phyloP scores from a whole-genome alignment of 2,888 invertebrate genomes.

The Fragum sueziense region DNA sequence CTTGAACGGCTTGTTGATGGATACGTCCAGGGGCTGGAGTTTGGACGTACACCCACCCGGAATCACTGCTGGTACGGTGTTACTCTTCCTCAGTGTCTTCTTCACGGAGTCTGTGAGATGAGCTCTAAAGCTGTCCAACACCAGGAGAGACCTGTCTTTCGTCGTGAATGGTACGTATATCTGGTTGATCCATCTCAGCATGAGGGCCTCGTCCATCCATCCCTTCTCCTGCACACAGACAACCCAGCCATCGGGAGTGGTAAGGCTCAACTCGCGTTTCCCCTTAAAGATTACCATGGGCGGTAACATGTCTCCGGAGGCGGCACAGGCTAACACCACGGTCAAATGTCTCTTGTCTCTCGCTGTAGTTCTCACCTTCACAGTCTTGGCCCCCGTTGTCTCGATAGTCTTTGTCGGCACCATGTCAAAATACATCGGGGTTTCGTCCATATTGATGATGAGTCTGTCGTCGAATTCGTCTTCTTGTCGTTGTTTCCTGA shows the following conservation, averaged over 20 bases:
- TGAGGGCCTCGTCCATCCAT: slow-evolving; percentile 35
- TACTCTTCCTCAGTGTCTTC: slow-evolving; percentile 16
- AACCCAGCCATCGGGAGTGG: slow-evolving; percentile 24
- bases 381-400: slow-evolving; percentile 5
- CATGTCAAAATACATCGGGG: slow-evolving; percentile 36
- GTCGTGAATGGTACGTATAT: slow-evolving; percentile 17
- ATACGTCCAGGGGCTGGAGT: slow-evolving; percentile 34
- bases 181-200: slow-evolving; percentile 33
- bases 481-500: slow-evolving; percentile 5
- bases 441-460: slow-evolving; percentile 49
- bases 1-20: slow-evolving; percentile 44
- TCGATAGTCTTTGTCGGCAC: slow-evolving; percentile 32
- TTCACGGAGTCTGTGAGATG: slow-evolving; percentile 38
- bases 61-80: slow-evolving; percentile 27
- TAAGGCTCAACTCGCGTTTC: slow-evolving; percentile 18
- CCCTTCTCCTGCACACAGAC: slow-evolving; percentile 37
- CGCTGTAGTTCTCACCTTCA: slow-evolving; percentile 29
- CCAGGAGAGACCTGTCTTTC: slow-evolving; percentile 30
- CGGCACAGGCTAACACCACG: slow-evolving; percentile 27
- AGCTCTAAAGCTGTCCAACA: slow-evolving; percentile 36
- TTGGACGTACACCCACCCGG: slow-evolving; percentile 47
- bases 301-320: slow-evolving; percentile 23
- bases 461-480: slow-evolving; percentile 41
- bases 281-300: slow-evolving; percentile 49
- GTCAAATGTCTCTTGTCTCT: slow-evolving; percentile 42